These are phyloP conservation scores for Arrhopalites spinosus DNA, from an alignment of 2,888 invertebrate genomes.

Conservation along the genomic window DNA sequence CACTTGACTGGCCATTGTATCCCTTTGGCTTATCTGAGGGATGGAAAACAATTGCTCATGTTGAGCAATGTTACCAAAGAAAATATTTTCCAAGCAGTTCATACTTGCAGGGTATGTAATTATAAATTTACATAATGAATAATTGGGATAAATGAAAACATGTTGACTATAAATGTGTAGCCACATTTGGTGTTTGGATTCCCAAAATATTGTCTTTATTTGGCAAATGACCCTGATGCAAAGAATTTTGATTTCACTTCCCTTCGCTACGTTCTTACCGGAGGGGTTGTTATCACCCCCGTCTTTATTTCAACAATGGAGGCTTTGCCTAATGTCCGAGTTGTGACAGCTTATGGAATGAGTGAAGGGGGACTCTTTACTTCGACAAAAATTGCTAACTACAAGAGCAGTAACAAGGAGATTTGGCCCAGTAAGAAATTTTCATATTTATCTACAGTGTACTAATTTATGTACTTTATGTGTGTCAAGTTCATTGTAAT, in stretches of 20 bases:
- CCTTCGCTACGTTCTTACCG: not conserved
- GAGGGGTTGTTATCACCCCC: not conserved
- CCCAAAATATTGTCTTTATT: not conserved
- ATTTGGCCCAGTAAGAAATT: not conserved
- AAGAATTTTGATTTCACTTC: not conserved
- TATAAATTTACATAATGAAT: not conserved
- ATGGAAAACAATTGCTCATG: conserved; percentile 34
- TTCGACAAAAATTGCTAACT: not conserved
- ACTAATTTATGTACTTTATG: not conserved
- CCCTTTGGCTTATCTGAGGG: conserved; percentile 46
- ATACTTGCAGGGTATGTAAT: not conserved
- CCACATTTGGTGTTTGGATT: not conserved
- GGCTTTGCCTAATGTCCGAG: not conserved
- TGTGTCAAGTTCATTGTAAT: too few species aligned
- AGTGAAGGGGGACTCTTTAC: not conserved
- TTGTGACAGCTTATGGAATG: not conserved
- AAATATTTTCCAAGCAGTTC: not conserved
- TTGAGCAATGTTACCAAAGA: not conserved
- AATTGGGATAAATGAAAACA: not conserved
- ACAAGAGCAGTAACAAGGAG: not conserved
- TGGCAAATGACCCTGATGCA: not conserved
- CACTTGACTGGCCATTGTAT: conserved; percentile 51
- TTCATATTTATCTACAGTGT: not conserved
- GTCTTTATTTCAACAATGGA: not conserved
- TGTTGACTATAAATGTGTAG: not conserved